Percentiles rank a stretch among this genome's conserved stretches.
These are phyloP conservation scores for Lepidochitona cinerea DNA, from an alignment of 2,888 invertebrate species.

Conservation along the genomic window DNA sequence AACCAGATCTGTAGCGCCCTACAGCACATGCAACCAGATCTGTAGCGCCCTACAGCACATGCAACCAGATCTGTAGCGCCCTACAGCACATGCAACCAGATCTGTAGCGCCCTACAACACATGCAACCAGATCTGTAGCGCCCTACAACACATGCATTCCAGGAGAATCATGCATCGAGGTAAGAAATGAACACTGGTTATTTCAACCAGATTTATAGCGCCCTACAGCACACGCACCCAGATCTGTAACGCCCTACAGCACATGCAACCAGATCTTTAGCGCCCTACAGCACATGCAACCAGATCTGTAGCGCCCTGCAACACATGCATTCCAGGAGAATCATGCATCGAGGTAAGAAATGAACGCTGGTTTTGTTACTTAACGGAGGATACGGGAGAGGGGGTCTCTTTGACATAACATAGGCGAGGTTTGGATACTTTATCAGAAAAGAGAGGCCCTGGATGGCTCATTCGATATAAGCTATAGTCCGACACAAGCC, in stretches of 20 bases:
- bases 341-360: neutral
- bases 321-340: neutral
- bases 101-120: neutral
- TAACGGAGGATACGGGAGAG: too few relatives aligned
- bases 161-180: neutral
- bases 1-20: constrained; percentile 77
- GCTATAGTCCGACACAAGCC: too few relatives aligned
- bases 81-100: constrained; percentile 77
- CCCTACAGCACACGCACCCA: neutral
- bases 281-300: neutral
- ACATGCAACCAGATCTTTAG: neutral
- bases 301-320: neutral
- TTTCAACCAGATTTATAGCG: neutral
- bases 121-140: neutral
- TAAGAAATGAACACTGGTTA: too few relatives aligned
- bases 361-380: too few relatives aligned
- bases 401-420: too few relatives aligned
- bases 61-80: constrained; percentile 77
- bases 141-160: neutral
- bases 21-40: constrained; percentile 77
- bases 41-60: constrained; percentile 79
- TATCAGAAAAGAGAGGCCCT: too few relatives aligned
- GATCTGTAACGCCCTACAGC: neutral
- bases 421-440: too few relatives aligned
- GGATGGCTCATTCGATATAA: too few relatives aligned